Conservation (phyloP, 2,888 invertebrate species). For the Drosophila falleni region DNA sequence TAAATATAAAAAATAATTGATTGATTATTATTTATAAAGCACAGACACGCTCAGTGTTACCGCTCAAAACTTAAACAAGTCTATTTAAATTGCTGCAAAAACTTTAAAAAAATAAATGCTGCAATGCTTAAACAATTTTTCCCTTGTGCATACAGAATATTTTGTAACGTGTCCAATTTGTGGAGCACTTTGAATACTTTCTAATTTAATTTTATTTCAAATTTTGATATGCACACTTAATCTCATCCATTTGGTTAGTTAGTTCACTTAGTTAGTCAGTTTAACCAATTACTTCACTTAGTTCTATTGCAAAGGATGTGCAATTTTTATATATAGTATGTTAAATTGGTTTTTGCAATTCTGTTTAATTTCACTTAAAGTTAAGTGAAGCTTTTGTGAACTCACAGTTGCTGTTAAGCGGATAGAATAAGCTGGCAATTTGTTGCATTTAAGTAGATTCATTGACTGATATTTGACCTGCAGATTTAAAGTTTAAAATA, state of each 20-base stretch:
- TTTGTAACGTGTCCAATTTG: conserved; percentile 7
- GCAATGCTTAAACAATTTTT: background rate
- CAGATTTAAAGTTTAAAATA: background rate
- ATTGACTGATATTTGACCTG: background rate
- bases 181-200: conserved; percentile 4
- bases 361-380: background rate
- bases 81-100: too few species aligned
- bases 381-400: background rate
- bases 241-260: conserved; percentile 1
- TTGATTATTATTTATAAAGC: too few species aligned
- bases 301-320: background rate
- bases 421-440: background rate
- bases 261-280: background rate
- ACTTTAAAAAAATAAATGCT: too few species aligned
- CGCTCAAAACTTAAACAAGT: too few species aligned
- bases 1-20: too few species aligned
- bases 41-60: too few species aligned
- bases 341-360: background rate
- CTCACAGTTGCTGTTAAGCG: background rate
- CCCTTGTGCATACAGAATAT: background rate
- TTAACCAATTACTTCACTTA: conserved; percentile 5
- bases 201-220: conserved; percentile 10
- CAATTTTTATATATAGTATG: background rate
- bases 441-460: background rate
- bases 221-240: conserved; percentile 5